Evolutionary conservation across 2,888 invertebrate genomes (phyloP).

Genomic region (Cyclophora albipunctata): DNA sequence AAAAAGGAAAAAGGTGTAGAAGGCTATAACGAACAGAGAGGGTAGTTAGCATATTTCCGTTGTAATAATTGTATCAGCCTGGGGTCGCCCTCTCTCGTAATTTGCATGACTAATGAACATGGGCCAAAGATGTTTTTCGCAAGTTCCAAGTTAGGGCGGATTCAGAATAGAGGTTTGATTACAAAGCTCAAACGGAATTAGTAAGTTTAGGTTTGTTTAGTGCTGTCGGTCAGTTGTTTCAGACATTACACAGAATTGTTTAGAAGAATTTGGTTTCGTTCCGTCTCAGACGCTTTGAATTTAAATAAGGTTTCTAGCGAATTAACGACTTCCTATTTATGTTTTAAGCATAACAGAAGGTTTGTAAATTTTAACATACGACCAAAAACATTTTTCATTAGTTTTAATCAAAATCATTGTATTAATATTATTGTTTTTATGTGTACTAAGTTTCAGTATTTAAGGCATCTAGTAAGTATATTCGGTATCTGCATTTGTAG

Average conservation of each 20-base stretch:
- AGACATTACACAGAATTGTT: background rate
- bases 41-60: slow-evolving; percentile 43
- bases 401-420: too few relatives aligned
- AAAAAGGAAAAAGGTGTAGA: slow-evolving; percentile 17
- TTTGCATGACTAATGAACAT: slow-evolving; percentile 57
- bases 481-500: slow-evolving; percentile 10
- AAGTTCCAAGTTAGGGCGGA: slow-evolving; percentile 21
- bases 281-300: background rate
- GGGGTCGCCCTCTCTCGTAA: slow-evolving; percentile 24
- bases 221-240: background rate
- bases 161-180: slow-evolving; percentile 8
- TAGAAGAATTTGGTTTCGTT: background rate
- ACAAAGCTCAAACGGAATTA: background rate
- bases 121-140: slow-evolving; percentile 39
- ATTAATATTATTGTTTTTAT: too few relatives aligned
- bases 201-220: background rate
- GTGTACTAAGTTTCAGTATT: too few relatives aligned
- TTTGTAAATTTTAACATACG: too few relatives aligned
- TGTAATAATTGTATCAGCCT: slow-evolving; percentile 47
- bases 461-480: too few relatives aligned
- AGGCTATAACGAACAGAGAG: slow-evolving; percentile 23
- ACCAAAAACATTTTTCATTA: too few relatives aligned
- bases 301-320: slow-evolving; percentile 4
- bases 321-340: slow-evolving; percentile 2
- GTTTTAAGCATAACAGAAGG: too few relatives aligned